These are phyloP conservation scores for Ischnus inquisitorius DNA, from an alignment of 2,888 invertebrate genomes.

Conservation along the genomic window DNA sequence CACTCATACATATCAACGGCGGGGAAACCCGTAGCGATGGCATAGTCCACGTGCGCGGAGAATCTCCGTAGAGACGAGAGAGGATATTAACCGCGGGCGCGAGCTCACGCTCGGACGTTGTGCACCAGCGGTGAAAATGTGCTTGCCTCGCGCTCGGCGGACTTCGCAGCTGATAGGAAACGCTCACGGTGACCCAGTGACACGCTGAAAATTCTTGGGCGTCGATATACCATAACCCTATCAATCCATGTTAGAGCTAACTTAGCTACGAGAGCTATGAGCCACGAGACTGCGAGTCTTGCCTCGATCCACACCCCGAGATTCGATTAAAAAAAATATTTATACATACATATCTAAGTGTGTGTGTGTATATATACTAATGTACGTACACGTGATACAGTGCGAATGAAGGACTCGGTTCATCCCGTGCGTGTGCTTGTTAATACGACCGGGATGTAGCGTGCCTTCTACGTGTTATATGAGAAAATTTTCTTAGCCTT, in stretches of 20 bases:
- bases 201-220: constrained; percentile 62
- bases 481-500: constrained; percentile 62
- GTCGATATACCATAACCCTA: constrained; percentile 25
- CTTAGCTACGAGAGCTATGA: neutral
- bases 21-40: constrained; percentile 2
- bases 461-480: constrained; percentile 43
- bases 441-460: constrained; percentile 45
- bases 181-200: constrained; percentile 71
- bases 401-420: constrained; percentile 44
- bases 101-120: constrained; percentile 7
- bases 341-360: neutral
- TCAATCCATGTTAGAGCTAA: constrained; percentile 9
- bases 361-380: neutral
- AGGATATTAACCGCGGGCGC: constrained; percentile 33
- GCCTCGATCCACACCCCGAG: constrained; percentile 39
- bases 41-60: constrained; percentile 29
- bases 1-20: neutral
- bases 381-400: neutral
- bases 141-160: constrained; percentile 28
- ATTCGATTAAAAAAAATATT: neutral
- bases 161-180: constrained; percentile 55
- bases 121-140: constrained; percentile 48
- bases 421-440: constrained; percentile 65
- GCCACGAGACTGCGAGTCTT: neutral
- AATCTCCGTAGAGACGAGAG: constrained; percentile 22